Conservation (phyloP, 1,140 invertebrate genomes). For the Meloidogyne hapla region DNA sequence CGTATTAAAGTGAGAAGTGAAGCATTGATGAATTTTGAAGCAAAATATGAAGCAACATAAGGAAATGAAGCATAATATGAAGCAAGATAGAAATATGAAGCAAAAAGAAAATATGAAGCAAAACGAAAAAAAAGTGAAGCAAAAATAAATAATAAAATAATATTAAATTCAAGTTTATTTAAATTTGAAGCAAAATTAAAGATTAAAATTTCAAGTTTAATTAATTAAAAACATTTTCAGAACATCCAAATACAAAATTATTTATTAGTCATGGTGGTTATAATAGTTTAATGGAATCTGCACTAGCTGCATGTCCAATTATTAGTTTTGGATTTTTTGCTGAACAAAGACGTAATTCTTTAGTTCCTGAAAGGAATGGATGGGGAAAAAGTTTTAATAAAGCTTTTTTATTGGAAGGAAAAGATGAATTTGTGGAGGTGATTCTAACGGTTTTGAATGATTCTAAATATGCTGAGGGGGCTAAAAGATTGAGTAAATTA, state of each 20-base stretch:
- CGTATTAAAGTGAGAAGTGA: too few relatives aligned
- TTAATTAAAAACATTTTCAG: background rate
- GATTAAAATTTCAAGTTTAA: background rate
- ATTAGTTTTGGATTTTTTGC: conserved; percentile 32
- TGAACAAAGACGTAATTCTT: conserved; percentile 30
- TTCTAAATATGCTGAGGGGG: background rate
- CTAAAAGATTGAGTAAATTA: conserved; percentile 13
- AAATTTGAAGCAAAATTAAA: too few relatives aligned
- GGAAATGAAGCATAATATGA: too few relatives aligned
- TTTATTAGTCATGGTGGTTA: conserved; percentile 36
- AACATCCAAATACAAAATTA: conserved; percentile 15
- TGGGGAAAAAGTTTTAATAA: conserved; percentile 31
- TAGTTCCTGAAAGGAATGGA: conserved; percentile 27
- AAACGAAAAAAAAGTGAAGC: too few relatives aligned
- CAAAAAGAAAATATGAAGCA: too few relatives aligned
- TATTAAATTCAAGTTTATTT: too few relatives aligned
- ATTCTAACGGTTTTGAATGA: conserved; percentile 4
- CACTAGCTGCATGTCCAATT: conserved; percentile 9
- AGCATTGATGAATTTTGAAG: too few relatives aligned
- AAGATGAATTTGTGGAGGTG: background rate
- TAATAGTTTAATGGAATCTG: conserved; percentile 22
- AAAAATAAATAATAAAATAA: too few relatives aligned
- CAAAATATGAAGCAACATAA: too few relatives aligned
- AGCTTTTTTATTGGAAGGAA: background rate
- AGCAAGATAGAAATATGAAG: too few relatives aligned